Conservation (phyloP, 2,888 invertebrate species). For the Sinohyriopsis cumingii region DNA sequence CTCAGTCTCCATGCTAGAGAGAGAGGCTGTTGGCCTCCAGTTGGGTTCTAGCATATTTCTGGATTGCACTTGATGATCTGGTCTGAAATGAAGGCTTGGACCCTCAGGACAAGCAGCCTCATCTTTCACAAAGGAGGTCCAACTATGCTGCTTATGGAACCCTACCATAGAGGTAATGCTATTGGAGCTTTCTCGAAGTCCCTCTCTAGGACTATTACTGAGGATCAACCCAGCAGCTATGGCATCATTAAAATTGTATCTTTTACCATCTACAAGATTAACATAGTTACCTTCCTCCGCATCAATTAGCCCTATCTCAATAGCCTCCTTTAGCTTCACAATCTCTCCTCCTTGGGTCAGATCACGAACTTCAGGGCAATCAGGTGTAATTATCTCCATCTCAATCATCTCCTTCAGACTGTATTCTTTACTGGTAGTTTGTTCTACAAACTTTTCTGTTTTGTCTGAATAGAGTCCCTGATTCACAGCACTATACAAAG, state of each 20-base stretch:
- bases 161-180: slow-evolving; percentile 23
- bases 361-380: slow-evolving; percentile 57
- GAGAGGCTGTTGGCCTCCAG: slow-evolving; percentile 15
- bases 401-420: slow-evolving; percentile 69
- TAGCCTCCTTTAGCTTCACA: slow-evolving; percentile 82
- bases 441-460: slow-evolving; percentile 68
- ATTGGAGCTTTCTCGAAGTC: slow-evolving; percentile 50
- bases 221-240: slow-evolving; percentile 62
- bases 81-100: slow-evolving; percentile 3
- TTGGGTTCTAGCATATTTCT: too few relatives aligned
- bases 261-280: slow-evolving; percentile 42
- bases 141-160: slow-evolving; percentile 12
- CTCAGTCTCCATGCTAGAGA: slow-evolving; percentile 35
- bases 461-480: slow-evolving; percentile 71
- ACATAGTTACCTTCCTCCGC: slow-evolving; percentile 51
- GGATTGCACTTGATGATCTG: too few relatives aligned
- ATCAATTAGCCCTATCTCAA: slow-evolving; percentile 72
- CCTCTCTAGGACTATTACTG: slow-evolving; percentile 59
- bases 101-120: slow-evolving; percentile 15
- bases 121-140: slow-evolving; percentile 15
- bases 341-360: slow-evolving; percentile 51
- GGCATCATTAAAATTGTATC: slow-evolving; percentile 57
- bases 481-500: slow-evolving; percentile 62
- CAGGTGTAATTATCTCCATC: slow-evolving; percentile 62
- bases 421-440: slow-evolving; percentile 52